Percentiles rank a stretch among this genome's conserved stretches.
phyloP scores from a whole-genome alignment of 2,797 vertebrate genomes.

The Phyllotis vaccarum region DNA sequence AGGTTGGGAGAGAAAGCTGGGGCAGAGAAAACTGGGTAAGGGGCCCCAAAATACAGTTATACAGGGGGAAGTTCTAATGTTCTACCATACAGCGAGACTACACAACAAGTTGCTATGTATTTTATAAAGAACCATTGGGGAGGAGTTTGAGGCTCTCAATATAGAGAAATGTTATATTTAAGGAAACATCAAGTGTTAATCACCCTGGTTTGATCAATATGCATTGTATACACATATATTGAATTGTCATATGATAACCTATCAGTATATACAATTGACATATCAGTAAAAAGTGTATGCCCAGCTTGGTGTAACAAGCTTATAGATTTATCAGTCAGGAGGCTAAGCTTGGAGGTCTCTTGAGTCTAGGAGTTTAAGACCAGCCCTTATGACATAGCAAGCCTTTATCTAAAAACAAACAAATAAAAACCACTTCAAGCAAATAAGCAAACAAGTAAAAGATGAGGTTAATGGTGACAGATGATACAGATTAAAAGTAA shows the following conservation, averaged over 20 bases:
- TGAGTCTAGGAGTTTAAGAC: background rate
- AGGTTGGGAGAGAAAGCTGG: background rate
- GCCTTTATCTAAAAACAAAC: background rate
- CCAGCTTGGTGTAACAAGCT: background rate
- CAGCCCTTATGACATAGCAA: background rate
- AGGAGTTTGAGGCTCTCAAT: background rate
- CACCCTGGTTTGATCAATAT: background rate
- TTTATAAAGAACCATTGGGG: background rate
- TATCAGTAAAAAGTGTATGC: background rate
- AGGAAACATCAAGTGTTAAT: background rate
- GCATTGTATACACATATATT: background rate
- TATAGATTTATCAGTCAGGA: background rate
- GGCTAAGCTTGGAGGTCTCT: background rate
- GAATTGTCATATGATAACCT: background rate
- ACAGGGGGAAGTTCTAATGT: background rate
- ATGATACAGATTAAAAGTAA: background rate
- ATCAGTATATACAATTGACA: background rate
- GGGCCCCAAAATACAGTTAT: background rate
- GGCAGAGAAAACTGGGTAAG: background rate
- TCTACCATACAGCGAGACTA: background rate
- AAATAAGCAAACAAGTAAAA: constrained; percentile 2
- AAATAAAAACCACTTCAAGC: background rate
- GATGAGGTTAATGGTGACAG: background rate
- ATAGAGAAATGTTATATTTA: background rate
- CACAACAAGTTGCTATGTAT: background rate